Evolutionary conservation across 1,140 invertebrate species (phyloP).

Genomic region (Charaxes varanes): DNA sequence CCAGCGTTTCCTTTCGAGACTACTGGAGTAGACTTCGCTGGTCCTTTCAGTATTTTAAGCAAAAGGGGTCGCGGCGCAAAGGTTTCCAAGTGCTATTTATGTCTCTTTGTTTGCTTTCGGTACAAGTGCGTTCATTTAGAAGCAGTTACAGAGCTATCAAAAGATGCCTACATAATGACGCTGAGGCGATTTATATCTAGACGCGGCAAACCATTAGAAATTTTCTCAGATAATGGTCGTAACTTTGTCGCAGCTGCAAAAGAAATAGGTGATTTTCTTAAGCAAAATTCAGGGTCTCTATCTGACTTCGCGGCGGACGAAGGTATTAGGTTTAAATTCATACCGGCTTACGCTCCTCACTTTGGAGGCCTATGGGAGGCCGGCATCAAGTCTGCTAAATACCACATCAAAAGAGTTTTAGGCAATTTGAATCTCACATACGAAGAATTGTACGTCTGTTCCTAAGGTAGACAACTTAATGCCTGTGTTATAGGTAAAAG

Average conservation of each 20-base stretch:
- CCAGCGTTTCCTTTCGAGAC: conserved; percentile 15
- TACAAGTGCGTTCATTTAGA: conserved; percentile 1
- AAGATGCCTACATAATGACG: conserved; percentile 4
- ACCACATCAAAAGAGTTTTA: background rate
- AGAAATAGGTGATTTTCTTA: conserved; percentile 8
- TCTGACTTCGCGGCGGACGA: conserved; percentile 5
- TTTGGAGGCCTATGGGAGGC: conserved; percentile 13
- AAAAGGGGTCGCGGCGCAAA: background rate
- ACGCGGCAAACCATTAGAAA: conserved; percentile 15
- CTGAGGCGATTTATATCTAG: conserved; percentile 16
- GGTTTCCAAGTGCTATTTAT: background rate
- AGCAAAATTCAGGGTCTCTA: background rate
- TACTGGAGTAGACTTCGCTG: conserved; percentile 18
- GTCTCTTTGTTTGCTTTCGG: background rate
- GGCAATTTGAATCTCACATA: background rate
- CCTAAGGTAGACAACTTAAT: no score
- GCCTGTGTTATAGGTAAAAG: no score
- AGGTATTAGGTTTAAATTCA: conserved; percentile 14
- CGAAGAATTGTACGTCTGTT: no score
- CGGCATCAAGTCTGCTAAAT: background rate
- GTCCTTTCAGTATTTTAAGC: conserved; percentile 18
- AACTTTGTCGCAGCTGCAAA: conserved; percentile 11
- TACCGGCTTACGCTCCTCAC: conserved; percentile 13
- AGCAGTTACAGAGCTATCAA: background rate
- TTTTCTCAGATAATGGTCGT: conserved; percentile 16